Evolutionary conservation across 2,113 vertebrate species (phyloP).

Genomic region (Podocnemis expansa): DNA sequence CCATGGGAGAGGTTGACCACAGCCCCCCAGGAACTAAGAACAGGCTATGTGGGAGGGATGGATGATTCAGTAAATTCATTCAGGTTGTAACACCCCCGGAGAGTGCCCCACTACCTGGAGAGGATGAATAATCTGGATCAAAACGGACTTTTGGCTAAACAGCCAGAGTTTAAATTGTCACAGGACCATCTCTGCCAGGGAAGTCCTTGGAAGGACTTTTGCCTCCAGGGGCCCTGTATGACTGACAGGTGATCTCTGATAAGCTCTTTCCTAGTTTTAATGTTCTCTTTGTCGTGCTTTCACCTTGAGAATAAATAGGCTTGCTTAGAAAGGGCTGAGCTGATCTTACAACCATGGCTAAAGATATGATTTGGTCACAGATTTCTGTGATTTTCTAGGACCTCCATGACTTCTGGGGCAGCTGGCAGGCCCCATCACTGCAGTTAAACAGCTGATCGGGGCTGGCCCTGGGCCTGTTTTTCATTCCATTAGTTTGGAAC

Average conservation of each 20-base stretch:
- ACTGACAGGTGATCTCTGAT: not conserved
- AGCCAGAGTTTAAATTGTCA: not conserved
- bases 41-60: no score
- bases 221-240: no score
- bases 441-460: no score
- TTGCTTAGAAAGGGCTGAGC: not conserved
- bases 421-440: no score
- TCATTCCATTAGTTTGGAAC: not conserved
- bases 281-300: not conserved
- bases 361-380: no score
- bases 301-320: not conserved
- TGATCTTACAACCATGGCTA: not conserved
- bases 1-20: not conserved
- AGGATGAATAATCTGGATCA: not conserved
- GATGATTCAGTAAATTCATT: not conserved
- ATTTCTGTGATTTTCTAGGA: no score
- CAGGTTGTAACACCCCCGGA: not conserved
- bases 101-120: not conserved
- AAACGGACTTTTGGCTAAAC: not conserved
- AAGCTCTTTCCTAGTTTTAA: not conserved
- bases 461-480: not conserved
- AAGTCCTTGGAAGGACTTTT: not conserved
- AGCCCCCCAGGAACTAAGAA: not conserved
- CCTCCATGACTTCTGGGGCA: no score
- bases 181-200: not conserved